Percentiles rank a stretch among this genome's conserved stretches.
Conservation (phyloP, 1,140 invertebrate genomes). For the Diplogasteroides magnus region DNA sequence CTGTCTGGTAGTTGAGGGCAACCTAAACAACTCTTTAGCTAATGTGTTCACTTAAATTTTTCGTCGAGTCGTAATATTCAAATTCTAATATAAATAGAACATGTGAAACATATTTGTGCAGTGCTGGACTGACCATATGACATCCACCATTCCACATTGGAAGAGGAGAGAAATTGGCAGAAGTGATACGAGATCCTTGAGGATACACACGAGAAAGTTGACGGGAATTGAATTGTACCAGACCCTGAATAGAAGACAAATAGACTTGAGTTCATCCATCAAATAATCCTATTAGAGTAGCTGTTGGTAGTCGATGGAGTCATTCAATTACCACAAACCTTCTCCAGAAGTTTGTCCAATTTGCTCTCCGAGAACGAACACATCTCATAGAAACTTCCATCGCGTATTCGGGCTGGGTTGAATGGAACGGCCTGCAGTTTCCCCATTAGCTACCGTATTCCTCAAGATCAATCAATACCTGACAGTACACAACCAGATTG, state of each 20-base stretch:
- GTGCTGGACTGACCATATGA: slow-evolving; percentile 72
- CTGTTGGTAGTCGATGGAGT: too few species aligned
- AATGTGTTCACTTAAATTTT: neutral
- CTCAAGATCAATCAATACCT: slow-evolving; percentile 7
- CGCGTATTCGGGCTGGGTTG: slow-evolving; percentile 43
- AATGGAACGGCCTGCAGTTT: slow-evolving; percentile 52
- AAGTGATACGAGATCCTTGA: slow-evolving; percentile 86
- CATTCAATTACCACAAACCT: slow-evolving; percentile 31
- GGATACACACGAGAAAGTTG: slow-evolving; percentile 80
- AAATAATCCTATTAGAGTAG: too few species aligned
- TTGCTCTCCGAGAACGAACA: slow-evolving; percentile 54
- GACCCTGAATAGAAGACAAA: slow-evolving; percentile 13
- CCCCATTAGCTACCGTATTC: neutral
- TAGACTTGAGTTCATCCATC: too few species aligned
- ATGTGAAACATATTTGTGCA: neutral
- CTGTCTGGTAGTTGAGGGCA: slow-evolving; percentile 52
- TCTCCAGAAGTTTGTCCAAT: slow-evolving; percentile 50
- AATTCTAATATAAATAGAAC: neutral
- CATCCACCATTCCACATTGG: slow-evolving; percentile 89
- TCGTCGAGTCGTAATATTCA: neutral
- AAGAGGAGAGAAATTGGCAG: slow-evolving; percentile 91
- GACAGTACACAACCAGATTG: slow-evolving; percentile 46
- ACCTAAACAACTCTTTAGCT: too few species aligned
- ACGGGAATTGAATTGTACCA: slow-evolving; percentile 40
- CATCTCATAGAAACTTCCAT: slow-evolving; percentile 48